Percentiles rank a stretch among this genome's conserved stretches.
Conservation (phyloP, 1,140 invertebrate species). For the Caenorhabditis remanei region DNA sequence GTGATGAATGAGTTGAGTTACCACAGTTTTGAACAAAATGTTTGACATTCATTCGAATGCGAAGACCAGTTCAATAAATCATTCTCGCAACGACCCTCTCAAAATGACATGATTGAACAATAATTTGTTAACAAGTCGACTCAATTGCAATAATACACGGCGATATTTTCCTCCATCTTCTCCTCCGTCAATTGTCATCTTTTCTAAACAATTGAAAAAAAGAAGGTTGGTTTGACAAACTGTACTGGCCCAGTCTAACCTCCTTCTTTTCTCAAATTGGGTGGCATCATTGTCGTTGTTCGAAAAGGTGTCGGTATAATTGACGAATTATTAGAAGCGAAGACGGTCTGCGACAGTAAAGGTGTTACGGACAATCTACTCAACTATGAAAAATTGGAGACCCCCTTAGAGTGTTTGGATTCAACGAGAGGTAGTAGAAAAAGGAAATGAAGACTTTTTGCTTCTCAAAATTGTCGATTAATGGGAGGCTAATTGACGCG, state of each 20-base stretch:
- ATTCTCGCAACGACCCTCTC: constrained; percentile 21
- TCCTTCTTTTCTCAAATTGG: constrained; percentile 50
- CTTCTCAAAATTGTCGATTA: constrained; percentile 29
- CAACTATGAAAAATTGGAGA: constrained; percentile 36
- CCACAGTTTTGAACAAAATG: not conserved
- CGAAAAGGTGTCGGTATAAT: constrained; percentile 49
- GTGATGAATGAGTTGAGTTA: not conserved
- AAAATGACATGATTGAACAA: constrained; percentile 53
- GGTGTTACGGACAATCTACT: constrained; percentile 51
- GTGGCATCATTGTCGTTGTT: constrained; percentile 48
- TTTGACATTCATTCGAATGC: constrained; percentile 18
- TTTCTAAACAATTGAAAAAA: constrained; percentile 49
- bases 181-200: constrained; percentile 22
- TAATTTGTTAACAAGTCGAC: constrained; percentile 52
- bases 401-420: not conserved
- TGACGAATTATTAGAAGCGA: constrained; percentile 44
- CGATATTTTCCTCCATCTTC: not conserved
- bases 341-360: constrained; percentile 25
- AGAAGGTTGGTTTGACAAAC: constrained; percentile 52
- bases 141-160: constrained; percentile 52
- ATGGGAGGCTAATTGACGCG: constrained; percentile 39
- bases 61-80: constrained; percentile 56
- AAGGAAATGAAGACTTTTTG: constrained; percentile 42
- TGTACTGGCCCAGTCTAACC: constrained; percentile 15
- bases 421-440: not conserved